Evolutionary conservation across 2,888 invertebrate genomes (phyloP), one percentile per base, ranked within the genome.

Genomic region (Diaphora mendica): DNA sequence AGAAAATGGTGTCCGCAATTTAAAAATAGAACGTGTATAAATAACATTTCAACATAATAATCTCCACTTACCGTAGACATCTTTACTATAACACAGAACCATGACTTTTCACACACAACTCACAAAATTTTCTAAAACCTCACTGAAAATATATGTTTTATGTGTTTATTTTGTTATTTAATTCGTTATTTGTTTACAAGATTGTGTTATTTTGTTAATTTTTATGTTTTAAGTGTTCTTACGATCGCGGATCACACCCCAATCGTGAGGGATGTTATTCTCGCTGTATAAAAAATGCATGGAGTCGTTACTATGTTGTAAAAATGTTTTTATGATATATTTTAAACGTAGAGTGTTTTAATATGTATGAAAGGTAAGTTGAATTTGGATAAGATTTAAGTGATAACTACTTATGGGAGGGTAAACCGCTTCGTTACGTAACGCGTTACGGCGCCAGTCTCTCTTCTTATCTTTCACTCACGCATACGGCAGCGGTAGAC

Each of bases 241-340:
- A 82, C 87, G 82, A 82, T 55, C 51, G 85, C 87, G 85, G 93
- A 92, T 93, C 95, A 94, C 94, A 95, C 94, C 95, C 94, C 92
- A 90, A 89, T 90, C 88, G 86, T 81, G 85, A 90, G 91, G 91
- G 90, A 89, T 92, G 93, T 92, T 93, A 86, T 92, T 91, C 88
- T 87, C 85, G 72, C 72, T 33, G 88, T 86, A 86, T 85, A 88
- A 77, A 44, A 86, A 80, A 85, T 83, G 79, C 51, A 73, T 90
- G 80, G 93, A 93, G 93, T 86, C 64, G 89, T 68, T 78, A 73
- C 79, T 79, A 55, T 76, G 81, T 72, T 73, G 74, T 79, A 81
- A 79, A 82, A 80, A 80, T 76, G 70, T 70, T 77, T 80, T 77
- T 77, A 76, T 81, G 74, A 69, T 72, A 72, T 74, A n/a, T 74